Base-by-base conservation (phyloP, 1,140 invertebrate genomes). In the Streblospio benedicti region DNA sequence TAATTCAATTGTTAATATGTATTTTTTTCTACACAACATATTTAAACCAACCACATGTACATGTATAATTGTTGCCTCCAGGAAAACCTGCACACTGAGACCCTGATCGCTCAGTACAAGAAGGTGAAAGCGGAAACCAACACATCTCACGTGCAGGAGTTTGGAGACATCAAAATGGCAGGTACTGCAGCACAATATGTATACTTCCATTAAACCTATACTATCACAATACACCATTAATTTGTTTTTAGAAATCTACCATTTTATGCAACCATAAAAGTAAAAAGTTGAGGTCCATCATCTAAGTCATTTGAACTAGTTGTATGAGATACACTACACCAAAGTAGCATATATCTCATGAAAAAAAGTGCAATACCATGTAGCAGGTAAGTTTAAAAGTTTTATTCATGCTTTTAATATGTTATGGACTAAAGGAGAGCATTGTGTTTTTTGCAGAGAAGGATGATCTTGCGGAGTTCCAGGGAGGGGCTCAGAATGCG, bases 141-240 rank as follows among this genome's bases (percentile, higher is more conserved):
- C 63, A 81, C 80, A 14, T 84, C 83, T 53, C 82, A 85, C 69
- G 84, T 85, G 1, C 70, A 77, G 69, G 77, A 84, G 66, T 85
- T 78, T 74, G 84, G 84, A 62, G 79, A 84, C 65, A 56, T 81
- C 67, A 58, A 57, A 61, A 60, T 30, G 1, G 0, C 25, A n/a
- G 25, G 12, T n/a, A 25, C 23, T 16, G n/a, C n/a, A n/a, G n/a
- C n/a, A n/a, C n/a, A n/a, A n/a, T n/a, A n/a, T n/a, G n/a, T n/a
- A n/a, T n/a, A n/a, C n/a, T n/a, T n/a, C n/a, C n/a, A n/a, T n/a
- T n/a, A n/a, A n/a, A n/a, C n/a, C n/a, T n/a, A n/a, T n/a, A n/a
- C n/a, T n/a, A n/a, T n/a, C n/a, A n/a, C n/a, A n/a, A n/a, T n/a
- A n/a, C n/a, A n/a, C n/a, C n/a, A n/a, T n/a, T n/a, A n/a, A n/a